Evolutionary conservation across 2,888 invertebrate species (phyloP), one percentile per base, ranked within the genome.

Genomic region (Caradrina kadenii): DNA sequence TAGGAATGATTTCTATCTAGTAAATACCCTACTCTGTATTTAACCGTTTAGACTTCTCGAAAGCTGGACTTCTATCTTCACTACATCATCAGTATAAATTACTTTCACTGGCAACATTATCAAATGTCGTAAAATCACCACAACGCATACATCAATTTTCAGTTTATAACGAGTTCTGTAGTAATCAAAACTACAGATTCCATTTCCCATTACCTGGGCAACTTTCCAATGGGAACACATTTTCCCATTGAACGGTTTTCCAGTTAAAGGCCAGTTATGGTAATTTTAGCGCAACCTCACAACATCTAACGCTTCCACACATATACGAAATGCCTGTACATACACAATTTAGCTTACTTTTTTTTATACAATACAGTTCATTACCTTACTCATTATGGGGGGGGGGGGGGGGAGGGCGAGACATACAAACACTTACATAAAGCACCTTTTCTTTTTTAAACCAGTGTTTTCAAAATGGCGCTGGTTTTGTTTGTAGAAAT

Each of bases 1-100:
- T 66, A 64, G 80, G 79, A 79, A 79, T 79, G 79, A 69, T 69
- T 76, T 66, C 63, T 68, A 72, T 55, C n/a, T 67, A 58, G 55
- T 60, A 49, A 69, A 62, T 65, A 65, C 70, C 66, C 62, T 76
- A 55, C 17, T 54, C 26, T 55, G 56, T n/a, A 66, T 22, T 21
- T 52, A 45, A n/a, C 52, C 62, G 61, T 42, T 65, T 39, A 63
- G 22, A 61, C 35, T 19, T 35, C 45, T 48, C 22, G 49, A 70
- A 73, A 76, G 69, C 68, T 56, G 63, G 67, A 39, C 45, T 45
- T 17, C 39, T 39, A 55, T 52, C 42, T 69, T 71, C 71, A 63
- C 45, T 62, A 55, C 39, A 62, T 63, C 50, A 69, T 66, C 50
- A 69, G 66, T 55, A 67, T 59, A 48, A 53, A 52, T 64, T 50